Evolutionary conservation across 2,113 vertebrate species (phyloP).

Genomic region (Mellivora capensis): DNA sequence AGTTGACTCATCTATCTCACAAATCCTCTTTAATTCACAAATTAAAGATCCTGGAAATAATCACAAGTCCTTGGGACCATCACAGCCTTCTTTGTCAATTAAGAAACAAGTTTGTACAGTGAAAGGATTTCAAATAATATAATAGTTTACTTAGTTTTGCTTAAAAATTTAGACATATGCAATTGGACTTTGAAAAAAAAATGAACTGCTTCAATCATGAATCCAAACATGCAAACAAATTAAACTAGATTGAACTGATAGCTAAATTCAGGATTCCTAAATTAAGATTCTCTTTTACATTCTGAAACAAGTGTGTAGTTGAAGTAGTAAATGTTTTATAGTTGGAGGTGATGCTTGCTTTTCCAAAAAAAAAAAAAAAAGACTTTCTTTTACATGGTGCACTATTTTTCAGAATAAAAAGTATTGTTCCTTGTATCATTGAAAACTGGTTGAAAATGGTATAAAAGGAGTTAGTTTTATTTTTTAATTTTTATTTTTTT

Average conservation of each 20-base stretch:
- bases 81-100: slow-evolving; percentile 62
- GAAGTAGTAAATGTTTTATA: neutral
- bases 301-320: neutral
- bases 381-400: neutral
- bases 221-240: neutral
- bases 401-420: neutral
- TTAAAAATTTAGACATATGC: neutral
- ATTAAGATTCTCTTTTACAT: neutral
- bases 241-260: neutral
- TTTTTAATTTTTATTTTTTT: neutral
- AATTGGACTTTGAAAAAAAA: neutral
- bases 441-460: neutral
- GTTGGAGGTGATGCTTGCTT: neutral
- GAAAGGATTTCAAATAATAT: slow-evolving; percentile 56
- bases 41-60: slow-evolving; percentile 73
- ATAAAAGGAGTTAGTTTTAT: neutral
- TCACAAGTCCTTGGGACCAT: slow-evolving; percentile 48
- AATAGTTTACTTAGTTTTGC: slow-evolving; percentile 43
- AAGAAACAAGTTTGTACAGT: neutral
- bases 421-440: neutral
- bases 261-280: neutral
- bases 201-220: neutral
- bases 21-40: slow-evolving; percentile 71
- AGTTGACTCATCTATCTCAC: slow-evolving; percentile 51
- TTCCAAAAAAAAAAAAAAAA: neutral